Evolutionary conservation across 2,797 vertebrate species (phyloP).

Genomic region (Arnoldichthys spilopterus): DNA sequence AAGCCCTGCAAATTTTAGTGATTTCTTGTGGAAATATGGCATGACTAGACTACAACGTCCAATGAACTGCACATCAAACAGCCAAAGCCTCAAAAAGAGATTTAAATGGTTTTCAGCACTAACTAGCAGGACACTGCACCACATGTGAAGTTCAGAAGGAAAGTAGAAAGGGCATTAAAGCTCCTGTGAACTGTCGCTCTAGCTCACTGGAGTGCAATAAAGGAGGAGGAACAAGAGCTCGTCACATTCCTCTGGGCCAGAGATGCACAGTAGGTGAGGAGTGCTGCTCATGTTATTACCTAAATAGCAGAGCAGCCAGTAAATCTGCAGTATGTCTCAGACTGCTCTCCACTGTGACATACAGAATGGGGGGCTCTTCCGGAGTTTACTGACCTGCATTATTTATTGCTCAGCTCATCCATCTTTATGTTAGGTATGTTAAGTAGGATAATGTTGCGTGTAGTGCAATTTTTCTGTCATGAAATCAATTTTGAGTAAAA

Average conservation of each 20-base stretch:
- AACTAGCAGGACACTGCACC: background rate
- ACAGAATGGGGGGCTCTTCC: conserved; percentile 10
- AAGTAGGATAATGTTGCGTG: background rate
- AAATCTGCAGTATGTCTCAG: conserved; percentile 40
- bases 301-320: conserved; percentile 40
- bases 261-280: conserved; percentile 32
- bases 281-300: conserved; percentile 46
- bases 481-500: too few relatives aligned
- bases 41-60: background rate
- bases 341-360: conserved; percentile 33
- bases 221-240: conserved; percentile 44
- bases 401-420: conserved; percentile 24
- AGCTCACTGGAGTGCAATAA: conserved; percentile 32
- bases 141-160: background rate
- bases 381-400: conserved; percentile 12
- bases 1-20: background rate
- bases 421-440: conserved; percentile 20
- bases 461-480: background rate
- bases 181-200: conserved; percentile 23
- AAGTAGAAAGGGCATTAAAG: conserved; percentile 27
- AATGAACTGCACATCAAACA: background rate
- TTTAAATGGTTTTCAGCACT: conserved; percentile 6
- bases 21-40: background rate
- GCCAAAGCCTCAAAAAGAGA: conserved; percentile 1
- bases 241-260: conserved; percentile 28